Base-by-base conservation (phyloP, 2,113 vertebrate genomes). In the Mohoua ochrocephala region DNA sequence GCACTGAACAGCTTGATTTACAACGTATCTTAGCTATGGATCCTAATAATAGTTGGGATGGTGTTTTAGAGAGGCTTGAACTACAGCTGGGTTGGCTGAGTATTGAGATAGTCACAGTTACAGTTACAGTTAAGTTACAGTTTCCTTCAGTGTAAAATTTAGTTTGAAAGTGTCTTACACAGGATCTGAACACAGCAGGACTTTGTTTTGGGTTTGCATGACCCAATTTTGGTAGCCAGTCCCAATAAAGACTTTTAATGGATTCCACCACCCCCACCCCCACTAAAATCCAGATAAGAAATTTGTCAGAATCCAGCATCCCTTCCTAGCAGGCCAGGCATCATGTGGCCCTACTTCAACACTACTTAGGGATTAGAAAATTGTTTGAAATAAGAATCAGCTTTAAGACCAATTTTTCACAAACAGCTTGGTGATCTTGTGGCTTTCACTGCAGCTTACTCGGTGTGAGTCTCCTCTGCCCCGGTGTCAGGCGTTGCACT, bases 371-470 rank as follows among this genome's bases (percentile, higher is more conserved):
- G 70, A 57, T 87, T 79, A 87, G 77, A 93, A 96, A 96, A 76
- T 28, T 91, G 67, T 92, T 76, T 93, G 89, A 96, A 95, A 94
- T 71, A 89, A 68, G 65, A 91, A 94, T 83, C 71, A 96, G 81
- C 84, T 96, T 94, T 8, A 8, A 28, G 70, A 2, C 3, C 20
- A 42, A 10, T 22, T 35, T 52, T 81, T 45, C 64, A 64, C 91
- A 60, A 91, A 50, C 45, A 73, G 13, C 35, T 22, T 59, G 76
- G 47, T 79, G 57, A 12, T 54, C 33, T 68, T 28, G 26, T 52
- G 95, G 69, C 27, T 35, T 39, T 52, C 16, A 9, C 67, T 81
- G 69, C 28, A 54, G 20, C 23, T 79, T 4, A 0, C 22, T 30
- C 16, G 39, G 26, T 27, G 24, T 15, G 82, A 65, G 19, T 15